phyloP scores from a whole-genome alignment of 2,888 invertebrate genomes.

The Meloe dianella region DNA sequence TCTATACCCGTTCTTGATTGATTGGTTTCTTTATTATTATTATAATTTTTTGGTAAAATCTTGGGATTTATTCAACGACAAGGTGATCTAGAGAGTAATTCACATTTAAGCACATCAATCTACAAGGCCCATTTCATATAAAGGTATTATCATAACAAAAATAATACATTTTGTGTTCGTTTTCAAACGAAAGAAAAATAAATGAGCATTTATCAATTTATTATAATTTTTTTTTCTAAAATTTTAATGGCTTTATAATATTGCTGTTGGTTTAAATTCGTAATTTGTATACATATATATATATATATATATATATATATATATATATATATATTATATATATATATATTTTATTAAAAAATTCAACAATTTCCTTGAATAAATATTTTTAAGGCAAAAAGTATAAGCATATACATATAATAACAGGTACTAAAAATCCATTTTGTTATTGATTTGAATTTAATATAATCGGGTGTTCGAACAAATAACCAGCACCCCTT shows the following conservation, averaged over 20 bases:
- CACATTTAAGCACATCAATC: conserved; percentile 4
- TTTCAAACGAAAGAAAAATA: not conserved
- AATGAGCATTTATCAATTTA: conserved; percentile 1
- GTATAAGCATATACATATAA: conserved; percentile 19
- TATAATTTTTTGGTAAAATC: not conserved
- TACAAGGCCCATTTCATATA: conserved; percentile 9
- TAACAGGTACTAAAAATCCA: conserved; percentile 27
- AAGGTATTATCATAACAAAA: not conserved
- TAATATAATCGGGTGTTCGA: conserved; percentile 15
- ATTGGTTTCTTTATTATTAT: conserved; percentile 37
- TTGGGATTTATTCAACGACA: not conserved
- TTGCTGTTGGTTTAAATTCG: conserved; percentile 4
- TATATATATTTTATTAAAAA: conserved; percentile 13
- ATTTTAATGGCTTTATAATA: not conserved
- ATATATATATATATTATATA: conserved; percentile 6
- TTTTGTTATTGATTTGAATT: not conserved
- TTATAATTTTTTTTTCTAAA: not conserved
- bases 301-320: conserved; percentile 7
- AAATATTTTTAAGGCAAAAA: conserved; percentile 26
- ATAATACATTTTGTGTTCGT: not conserved
- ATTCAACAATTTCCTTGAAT: conserved; percentile 13
- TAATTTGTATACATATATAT: not conserved
- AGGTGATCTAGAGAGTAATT: conserved; percentile 7
- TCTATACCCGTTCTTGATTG: conserved; percentile 43
- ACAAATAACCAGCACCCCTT: not conserved